Percentiles rank a stretch among this genome's conserved stretches.
These are phyloP conservation scores for Oryzias celebensis DNA, from an alignment of 2,113 vertebrate species.

Conservation along the genomic window DNA sequence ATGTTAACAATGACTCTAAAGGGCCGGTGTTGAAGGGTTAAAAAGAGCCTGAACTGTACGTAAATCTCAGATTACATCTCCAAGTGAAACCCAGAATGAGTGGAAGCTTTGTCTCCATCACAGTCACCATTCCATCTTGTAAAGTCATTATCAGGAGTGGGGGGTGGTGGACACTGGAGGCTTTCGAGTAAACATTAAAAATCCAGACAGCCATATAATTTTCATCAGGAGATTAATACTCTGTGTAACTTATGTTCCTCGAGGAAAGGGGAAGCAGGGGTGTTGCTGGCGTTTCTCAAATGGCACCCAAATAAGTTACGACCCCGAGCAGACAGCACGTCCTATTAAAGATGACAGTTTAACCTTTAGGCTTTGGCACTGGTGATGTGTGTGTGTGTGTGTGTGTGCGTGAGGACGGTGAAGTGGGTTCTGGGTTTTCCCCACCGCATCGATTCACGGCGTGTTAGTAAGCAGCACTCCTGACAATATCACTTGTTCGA, in stretches of 20 bases:
- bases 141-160: slow-evolving; percentile 48
- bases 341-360: slow-evolving; percentile 74
- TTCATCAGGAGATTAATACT: slow-evolving; percentile 73
- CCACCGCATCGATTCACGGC: slow-evolving; percentile 64
- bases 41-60: not conserved
- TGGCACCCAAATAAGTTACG: slow-evolving; percentile 72
- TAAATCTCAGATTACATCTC: slow-evolving; percentile 2
- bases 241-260: slow-evolving; percentile 64
- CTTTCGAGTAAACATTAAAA: slow-evolving; percentile 73
- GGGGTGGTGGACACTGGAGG: slow-evolving; percentile 9
- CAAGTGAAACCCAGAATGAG: slow-evolving; percentile 19
- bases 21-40: too few species aligned
- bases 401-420: slow-evolving; percentile 20
- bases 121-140: slow-evolving; percentile 46
- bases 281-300: slow-evolving; percentile 62
- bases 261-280: slow-evolving; percentile 55
- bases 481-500: slow-evolving; percentile 72
- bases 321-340: slow-evolving; percentile 62
- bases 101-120: slow-evolving; percentile 30
- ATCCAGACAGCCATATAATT: slow-evolving; percentile 63
- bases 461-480: slow-evolving; percentile 72
- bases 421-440: slow-evolving; percentile 31
- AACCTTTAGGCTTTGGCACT: slow-evolving; percentile 67
- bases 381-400: slow-evolving; percentile 17
- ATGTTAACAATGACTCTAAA: too few species aligned